These are phyloP conservation scores for Oscheius sp. DNA, from an alignment of 2,888 invertebrate genomes.

Conservation along the genomic window DNA sequence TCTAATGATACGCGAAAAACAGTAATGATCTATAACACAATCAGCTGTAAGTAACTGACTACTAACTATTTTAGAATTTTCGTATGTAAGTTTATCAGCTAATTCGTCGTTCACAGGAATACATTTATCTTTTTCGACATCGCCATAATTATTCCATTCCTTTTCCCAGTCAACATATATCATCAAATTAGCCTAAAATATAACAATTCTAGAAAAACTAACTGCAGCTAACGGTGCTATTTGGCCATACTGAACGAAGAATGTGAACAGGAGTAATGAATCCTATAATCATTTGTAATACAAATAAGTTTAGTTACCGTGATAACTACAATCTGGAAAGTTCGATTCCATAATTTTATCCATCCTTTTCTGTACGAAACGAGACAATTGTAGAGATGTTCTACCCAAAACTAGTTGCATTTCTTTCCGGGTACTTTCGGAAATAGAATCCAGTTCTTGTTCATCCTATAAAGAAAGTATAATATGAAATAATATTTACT, in stretches of 20 bases:
- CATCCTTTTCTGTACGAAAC: background rate
- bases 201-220: no score
- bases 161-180: background rate
- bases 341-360: background rate
- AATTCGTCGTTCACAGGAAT: background rate
- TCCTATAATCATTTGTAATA: background rate
- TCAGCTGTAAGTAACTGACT: background rate
- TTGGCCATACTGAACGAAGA: background rate
- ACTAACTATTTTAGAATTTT: background rate
- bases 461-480: background rate
- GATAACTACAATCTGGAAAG: background rate
- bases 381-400: background rate
- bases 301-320: background rate
- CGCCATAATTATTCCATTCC: background rate
- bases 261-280: background rate
- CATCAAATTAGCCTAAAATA: background rate
- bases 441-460: background rate
- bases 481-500: background rate
- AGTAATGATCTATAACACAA: background rate
- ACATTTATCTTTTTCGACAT: background rate
- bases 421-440: background rate
- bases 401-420: background rate
- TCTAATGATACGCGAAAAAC: background rate
- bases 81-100: background rate
- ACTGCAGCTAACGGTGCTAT: background rate